Conservation (phyloP, 2,888 invertebrate species). For the Tolmerus cingulatus region DNA sequence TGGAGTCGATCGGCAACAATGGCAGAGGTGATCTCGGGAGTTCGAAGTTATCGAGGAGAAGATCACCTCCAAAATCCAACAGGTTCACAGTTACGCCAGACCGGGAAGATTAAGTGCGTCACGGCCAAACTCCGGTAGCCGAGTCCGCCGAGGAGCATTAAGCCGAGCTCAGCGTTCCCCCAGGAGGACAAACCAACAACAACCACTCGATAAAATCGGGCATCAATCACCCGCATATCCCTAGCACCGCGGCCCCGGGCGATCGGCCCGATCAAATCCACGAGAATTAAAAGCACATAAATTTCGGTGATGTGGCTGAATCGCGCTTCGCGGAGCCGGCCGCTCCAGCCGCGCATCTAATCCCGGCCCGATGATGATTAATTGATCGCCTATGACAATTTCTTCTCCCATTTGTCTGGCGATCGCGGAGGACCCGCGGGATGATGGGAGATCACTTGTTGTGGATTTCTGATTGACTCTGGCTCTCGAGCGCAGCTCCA, state of each 20-base stretch:
- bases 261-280: constrained; percentile 1
- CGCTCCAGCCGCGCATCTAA: constrained; percentile 21
- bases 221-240: constrained; percentile 37
- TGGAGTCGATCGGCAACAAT: constrained; percentile 12
- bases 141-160: background rate
- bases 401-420: constrained; percentile 16
- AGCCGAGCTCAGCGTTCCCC: constrained; percentile 3
- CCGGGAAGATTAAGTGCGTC: background rate
- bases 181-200: constrained; percentile 39
- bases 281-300: constrained; percentile 28
- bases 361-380: constrained; percentile 41
- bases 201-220: constrained; percentile 37
- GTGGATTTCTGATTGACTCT: constrained; percentile 34
- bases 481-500: background rate
- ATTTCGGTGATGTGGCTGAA: constrained; percentile 8
- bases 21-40: constrained; percentile 1
- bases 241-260: constrained; percentile 9
- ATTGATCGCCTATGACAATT: constrained; percentile 44
- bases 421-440: background rate
- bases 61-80: constrained; percentile 23
- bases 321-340: background rate
- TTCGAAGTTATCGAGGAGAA: background rate
- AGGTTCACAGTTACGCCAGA: constrained; percentile 30
- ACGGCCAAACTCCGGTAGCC: constrained; percentile 28
- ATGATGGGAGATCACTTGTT: constrained; percentile 32